Conservation (phyloP, 2,888 invertebrate species). For the Pammene fasciana region DNA sequence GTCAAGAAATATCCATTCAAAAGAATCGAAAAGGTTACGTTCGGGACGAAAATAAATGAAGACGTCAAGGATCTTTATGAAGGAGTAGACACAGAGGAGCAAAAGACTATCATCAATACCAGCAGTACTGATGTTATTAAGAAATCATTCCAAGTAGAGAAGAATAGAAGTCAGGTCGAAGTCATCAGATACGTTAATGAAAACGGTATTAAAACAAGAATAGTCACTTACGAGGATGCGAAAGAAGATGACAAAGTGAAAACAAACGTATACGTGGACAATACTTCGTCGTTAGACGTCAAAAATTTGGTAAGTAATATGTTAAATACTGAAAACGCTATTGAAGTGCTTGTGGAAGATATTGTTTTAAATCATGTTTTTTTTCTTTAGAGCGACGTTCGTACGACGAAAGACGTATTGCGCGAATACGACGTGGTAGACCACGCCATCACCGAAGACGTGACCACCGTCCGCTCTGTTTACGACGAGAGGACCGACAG, state of each 20-base stretch:
- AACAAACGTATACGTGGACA: slow-evolving; percentile 80
- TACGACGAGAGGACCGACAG: slow-evolving; percentile 76
- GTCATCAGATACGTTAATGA: slow-evolving; percentile 78
- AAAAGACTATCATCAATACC: slow-evolving; percentile 68
- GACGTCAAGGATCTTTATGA: slow-evolving; percentile 83
- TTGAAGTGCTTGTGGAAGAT: neutral
- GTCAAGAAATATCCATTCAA: slow-evolving; percentile 80
- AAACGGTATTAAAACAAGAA: slow-evolving; percentile 77
- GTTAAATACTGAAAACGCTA: neutral
- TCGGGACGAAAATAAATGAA: slow-evolving; percentile 83
- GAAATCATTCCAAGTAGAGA: slow-evolving; percentile 76
- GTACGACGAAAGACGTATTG: slow-evolving; percentile 76
- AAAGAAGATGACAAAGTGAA: slow-evolving; percentile 79
- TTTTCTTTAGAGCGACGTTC: slow-evolving; percentile 74
- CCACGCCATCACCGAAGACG: slow-evolving; percentile 76
- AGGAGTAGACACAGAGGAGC: slow-evolving; percentile 74
- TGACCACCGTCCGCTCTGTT: slow-evolving; percentile 73
- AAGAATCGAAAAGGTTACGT: slow-evolving; percentile 79
- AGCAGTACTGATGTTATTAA: slow-evolving; percentile 70
- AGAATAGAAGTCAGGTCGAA: slow-evolving; percentile 78
- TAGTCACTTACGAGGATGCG: slow-evolving; percentile 79
- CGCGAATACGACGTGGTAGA: slow-evolving; percentile 80
- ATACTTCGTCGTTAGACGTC: slow-evolving; percentile 77
- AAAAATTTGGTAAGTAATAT: slow-evolving; percentile 76
- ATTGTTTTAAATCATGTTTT: slow-evolving; percentile 24